Conservation (phyloP, 23 tunicate genomes). For the Trididemnum clinides region DNA sequence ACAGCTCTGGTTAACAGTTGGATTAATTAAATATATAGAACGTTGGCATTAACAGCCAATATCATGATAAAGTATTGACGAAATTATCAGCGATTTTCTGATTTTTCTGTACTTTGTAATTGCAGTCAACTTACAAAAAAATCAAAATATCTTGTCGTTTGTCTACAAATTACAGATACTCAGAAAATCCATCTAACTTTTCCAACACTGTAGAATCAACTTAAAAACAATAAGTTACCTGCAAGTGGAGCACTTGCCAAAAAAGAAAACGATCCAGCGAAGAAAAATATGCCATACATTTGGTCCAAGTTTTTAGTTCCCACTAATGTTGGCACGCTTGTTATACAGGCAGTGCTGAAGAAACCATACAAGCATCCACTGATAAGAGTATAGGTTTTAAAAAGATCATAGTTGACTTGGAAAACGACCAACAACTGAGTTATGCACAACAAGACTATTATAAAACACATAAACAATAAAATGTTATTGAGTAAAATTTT, state of each 20-base stretch:
- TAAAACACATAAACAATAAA: not conserved
- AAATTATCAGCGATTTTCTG: no score
- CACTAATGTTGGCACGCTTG: slow-evolving; percentile 33
- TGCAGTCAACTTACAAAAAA: no score
- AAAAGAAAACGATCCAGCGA: slow-evolving; percentile 19
- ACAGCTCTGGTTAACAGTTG: no score
- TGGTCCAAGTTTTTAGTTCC: slow-evolving; percentile 41
- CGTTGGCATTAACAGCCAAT: no score
- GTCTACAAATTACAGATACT: no score
- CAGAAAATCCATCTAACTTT: no score
- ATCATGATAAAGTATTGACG: no score
- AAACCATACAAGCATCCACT: slow-evolving; percentile 49
- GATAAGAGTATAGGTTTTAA: slow-evolving; percentile 4
- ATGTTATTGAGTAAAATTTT: slow-evolving; percentile 13
- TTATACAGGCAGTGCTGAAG: not conserved
- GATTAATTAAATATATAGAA: no score
- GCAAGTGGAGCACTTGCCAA: slow-evolving; percentile 50
- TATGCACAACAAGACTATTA: not conserved
- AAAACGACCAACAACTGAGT: not conserved
- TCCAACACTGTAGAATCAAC: no score
- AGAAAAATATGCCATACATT: slow-evolving; percentile 20
- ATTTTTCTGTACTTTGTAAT: no score
- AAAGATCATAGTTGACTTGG: not conserved
- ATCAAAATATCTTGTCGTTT: no score
- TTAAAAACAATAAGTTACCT: slow-evolving; percentile 18